Evolutionary conservation across 2,113 vertebrate species (phyloP).

Genomic region (Falcunculus frontatus): DNA sequence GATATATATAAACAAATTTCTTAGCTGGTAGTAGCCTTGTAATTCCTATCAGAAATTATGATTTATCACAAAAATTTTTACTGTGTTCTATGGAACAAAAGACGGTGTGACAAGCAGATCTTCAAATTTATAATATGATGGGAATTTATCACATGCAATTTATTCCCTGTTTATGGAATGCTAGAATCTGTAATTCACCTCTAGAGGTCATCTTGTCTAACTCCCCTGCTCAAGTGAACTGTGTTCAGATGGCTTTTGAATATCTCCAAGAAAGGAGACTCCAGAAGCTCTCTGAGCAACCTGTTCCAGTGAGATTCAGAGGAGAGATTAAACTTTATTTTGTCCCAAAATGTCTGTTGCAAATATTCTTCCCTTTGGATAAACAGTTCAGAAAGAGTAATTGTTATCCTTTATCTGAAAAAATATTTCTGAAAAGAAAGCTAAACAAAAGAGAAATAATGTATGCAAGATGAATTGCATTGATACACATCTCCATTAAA

Average conservation of each 20-base stretch:
- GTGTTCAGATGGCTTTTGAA: neutral
- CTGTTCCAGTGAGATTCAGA: neutral
- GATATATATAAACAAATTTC: neutral
- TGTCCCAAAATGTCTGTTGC: fast-evolving
- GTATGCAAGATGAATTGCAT: neutral
- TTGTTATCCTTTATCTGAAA: neutral
- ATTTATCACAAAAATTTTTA: neutral
- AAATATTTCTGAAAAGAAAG: neutral
- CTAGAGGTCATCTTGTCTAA: neutral
- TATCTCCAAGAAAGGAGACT: neutral
- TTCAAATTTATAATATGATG: neutral
- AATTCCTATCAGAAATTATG: neutral
- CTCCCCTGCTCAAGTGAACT: neutral
- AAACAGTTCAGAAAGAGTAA: neutral
- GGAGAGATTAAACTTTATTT: neutral
- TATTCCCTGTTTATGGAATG: neutral
- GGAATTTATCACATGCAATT: neutral
- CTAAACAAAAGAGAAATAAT: neutral
- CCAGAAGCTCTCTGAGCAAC: neutral
- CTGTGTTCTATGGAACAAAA: neutral
- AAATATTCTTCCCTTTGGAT: neutral
- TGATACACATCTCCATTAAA: neutral
- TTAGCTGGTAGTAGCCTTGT: neutral
- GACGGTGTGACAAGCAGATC: neutral
- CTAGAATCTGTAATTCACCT: neutral